Evolutionary conservation across 2,888 invertebrate species (phyloP).

Genomic region (Hydrotaea diabolus): DNA sequence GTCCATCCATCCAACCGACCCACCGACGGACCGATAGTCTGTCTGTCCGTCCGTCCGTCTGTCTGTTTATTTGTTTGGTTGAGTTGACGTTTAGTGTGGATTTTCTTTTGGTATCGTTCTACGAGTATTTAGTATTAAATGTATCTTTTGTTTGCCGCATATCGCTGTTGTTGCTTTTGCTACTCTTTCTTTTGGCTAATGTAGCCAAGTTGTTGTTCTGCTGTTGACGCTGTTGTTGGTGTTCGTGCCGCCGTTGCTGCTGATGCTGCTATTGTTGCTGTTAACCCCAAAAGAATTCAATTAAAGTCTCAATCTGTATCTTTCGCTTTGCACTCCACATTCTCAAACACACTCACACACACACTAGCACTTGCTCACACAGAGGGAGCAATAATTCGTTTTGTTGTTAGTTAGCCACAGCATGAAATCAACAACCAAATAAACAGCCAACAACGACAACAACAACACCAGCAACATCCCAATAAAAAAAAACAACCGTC

Average conservation of each 20-base stretch:
- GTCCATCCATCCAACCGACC: slow-evolving; percentile 22
- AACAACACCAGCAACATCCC: slow-evolving; percentile 37
- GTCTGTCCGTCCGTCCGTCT: background rate
- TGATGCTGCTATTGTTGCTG: slow-evolving; percentile 51
- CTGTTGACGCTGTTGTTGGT: slow-evolving; percentile 31
- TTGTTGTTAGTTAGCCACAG: slow-evolving; percentile 65
- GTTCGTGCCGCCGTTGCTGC: background rate
- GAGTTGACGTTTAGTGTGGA: slow-evolving; percentile 64
- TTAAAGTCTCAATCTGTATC: slow-evolving; percentile 67
- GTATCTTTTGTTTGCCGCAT: slow-evolving; percentile 66
- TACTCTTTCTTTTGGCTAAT: slow-evolving; percentile 52
- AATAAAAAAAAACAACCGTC: slow-evolving; percentile 46
- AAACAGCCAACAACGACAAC: slow-evolving; percentile 43
- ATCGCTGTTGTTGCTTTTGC: slow-evolving; percentile 39
- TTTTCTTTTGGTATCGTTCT: slow-evolving; percentile 48
- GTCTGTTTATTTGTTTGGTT: slow-evolving; percentile 58
- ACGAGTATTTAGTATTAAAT: slow-evolving; percentile 61
- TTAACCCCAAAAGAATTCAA: slow-evolving; percentile 67
- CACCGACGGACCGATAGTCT: background rate
- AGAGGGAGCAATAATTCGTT: slow-evolving; percentile 60
- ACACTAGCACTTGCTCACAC: background rate
- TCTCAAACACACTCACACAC: slow-evolving; percentile 44
- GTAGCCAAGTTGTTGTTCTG: slow-evolving; percentile 18
- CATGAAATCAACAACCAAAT: slow-evolving; percentile 65
- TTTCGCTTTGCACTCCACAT: slow-evolving; percentile 63